These are phyloP conservation scores for Hyposmocoma kahamanoa DNA, from an alignment of 1,140 invertebrate species.

Conservation along the genomic window DNA sequence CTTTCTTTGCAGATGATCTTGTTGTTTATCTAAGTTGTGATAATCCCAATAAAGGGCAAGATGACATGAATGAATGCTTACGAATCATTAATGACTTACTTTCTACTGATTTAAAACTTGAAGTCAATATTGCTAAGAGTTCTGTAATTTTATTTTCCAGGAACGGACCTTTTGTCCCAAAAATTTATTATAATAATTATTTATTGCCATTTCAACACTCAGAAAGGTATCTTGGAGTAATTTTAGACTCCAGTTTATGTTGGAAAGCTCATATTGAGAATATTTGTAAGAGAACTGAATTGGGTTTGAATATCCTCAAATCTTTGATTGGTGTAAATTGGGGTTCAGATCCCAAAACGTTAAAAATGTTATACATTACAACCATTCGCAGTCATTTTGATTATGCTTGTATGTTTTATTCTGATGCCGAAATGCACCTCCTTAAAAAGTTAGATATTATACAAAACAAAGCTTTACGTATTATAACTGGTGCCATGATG, in stretches of 20 bases:
- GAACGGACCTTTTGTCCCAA: background rate
- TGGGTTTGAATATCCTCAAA: background rate
- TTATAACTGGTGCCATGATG: background rate
- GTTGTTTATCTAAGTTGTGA: constrained; percentile 4
- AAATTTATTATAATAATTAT: background rate
- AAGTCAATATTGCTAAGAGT: constrained; percentile 7
- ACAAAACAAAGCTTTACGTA: constrained; percentile 1
- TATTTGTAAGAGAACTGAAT: too few relatives aligned
- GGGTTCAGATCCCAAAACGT: background rate
- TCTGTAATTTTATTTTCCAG: constrained; percentile 5
- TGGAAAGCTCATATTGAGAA: too few relatives aligned
- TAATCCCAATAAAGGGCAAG: background rate
- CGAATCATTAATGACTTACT: background rate
- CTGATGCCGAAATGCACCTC: background rate
- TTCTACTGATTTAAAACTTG: constrained; percentile 3
- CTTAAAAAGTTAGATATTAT: too few relatives aligned
- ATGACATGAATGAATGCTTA: constrained; percentile 3
- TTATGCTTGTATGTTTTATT: constrained; percentile 1
- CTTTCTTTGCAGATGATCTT: constrained; percentile 1
- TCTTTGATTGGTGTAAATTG: background rate
- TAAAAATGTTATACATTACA: background rate
- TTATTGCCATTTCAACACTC: background rate
- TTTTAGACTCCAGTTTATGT: too few relatives aligned
- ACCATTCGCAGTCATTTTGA: constrained; percentile 1
- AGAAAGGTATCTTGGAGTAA: background rate